phyloP scores from a whole-genome alignment of 2,113 vertebrate species.

The Phodopus roborovskii region DNA sequence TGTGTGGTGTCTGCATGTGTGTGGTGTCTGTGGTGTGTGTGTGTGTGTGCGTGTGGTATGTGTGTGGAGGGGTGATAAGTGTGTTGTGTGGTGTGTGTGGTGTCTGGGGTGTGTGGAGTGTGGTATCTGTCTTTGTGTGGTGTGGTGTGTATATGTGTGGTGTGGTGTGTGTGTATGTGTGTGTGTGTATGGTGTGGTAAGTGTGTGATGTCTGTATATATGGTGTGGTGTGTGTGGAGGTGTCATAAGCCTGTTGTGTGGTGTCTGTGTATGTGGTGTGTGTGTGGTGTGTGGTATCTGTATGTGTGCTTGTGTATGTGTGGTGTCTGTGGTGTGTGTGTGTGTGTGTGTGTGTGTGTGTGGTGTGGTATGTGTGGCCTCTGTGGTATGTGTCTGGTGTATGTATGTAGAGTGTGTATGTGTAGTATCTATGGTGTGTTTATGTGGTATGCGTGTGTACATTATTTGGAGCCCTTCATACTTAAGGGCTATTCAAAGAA shows the following conservation, averaged over 20 bases:
- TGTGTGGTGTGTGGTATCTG: not conserved
- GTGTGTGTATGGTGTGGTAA: not conserved
- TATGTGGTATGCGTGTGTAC: not conserved
- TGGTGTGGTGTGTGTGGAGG: not conserved
- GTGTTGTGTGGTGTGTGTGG: not conserved
- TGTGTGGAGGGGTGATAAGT: not conserved
- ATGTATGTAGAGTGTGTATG: not conserved
- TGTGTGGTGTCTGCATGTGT: not conserved
- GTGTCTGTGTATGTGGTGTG: not conserved
- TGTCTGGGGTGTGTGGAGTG: not conserved
- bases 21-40: not conserved
- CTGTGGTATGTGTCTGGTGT: not conserved
- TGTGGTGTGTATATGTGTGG: not conserved
- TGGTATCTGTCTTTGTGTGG: too few species aligned
- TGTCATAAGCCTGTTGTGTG: not conserved
- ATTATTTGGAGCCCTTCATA: slow-evolving; percentile 40
- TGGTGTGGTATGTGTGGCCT: not conserved
- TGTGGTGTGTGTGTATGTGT: not conserved
- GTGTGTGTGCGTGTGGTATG: not conserved
- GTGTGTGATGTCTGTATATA: not conserved
- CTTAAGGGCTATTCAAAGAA: not conserved
- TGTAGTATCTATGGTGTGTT: not conserved
- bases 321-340: not conserved
- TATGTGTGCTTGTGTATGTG: too few species aligned
- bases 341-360: not conserved